Base-by-base conservation (phyloP, 2,113 vertebrate genomes). In the Abramis brama region DNA sequence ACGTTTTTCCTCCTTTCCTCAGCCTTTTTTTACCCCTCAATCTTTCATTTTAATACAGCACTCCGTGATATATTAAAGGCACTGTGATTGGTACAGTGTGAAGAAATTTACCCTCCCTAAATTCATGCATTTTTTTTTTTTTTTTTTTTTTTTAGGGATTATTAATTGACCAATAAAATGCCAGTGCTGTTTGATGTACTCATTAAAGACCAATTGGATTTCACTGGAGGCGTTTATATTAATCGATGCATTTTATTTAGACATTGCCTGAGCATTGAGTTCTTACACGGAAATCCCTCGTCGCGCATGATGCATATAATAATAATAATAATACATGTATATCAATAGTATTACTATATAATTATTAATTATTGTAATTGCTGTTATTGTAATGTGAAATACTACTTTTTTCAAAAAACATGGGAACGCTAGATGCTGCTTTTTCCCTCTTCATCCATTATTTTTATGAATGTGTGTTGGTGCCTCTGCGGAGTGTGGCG, bases 111-210 rank as follows among this genome's bases (percentile, higher is more conserved):
- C 68, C 68, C 66, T 60, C 60, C 80, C 87, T 85, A 87, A 82
- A 87, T 87, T 75, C 64, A 79, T 80, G 70, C 94, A 93, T n/a
- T 93, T 94, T 95, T 95, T 33, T 33, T 33, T 33, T 33, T 33
- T 33, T 95, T 94, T 95, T 95, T 95, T 95, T 62, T 62, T 94
- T 95, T 93, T 95, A 95, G 95, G 94, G 94, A 95, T 96, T 95
- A 96, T 96, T 96, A 96, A 96, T 96, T 96, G 95, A 96, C 96
- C 95, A 96, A 95, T 96, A 96, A 96, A 95, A 95, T 85, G 94
- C 93, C 93, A 94, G 94, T 94, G 93, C 94, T 95, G 94, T 93
- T 95, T 96, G 94, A 95, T 94, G 95, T 94, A 94, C 93, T 94
- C 95, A 94, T 97, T 95, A 92, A 95, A 95, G 96, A 95, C 95